A percentile compares a stretch with the other conserved stretches of the same genome.
These are phyloP conservation scores for Alligator sinensis DNA, from an alignment of 2,113 vertebrate species.

Conservation along the genomic window DNA sequence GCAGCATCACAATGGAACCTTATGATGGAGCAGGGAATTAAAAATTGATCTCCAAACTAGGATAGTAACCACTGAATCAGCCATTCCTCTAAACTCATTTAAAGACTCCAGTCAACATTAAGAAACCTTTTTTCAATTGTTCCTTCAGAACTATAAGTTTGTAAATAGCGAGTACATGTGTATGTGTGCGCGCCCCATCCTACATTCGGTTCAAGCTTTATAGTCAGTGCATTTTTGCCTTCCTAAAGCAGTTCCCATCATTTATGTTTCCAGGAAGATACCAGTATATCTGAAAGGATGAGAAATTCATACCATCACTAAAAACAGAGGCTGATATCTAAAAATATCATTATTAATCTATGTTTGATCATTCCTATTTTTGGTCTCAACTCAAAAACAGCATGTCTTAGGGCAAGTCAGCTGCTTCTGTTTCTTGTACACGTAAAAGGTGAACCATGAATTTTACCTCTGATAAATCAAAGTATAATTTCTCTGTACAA, in stretches of 20 bases:
- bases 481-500: constrained; percentile 1
- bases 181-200: background rate
- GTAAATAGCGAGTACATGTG: background rate
- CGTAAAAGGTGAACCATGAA: background rate
- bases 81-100: background rate
- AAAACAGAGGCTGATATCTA: background rate
- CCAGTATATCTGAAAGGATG: background rate
- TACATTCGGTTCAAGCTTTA: too few species aligned
- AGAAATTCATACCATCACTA: background rate
- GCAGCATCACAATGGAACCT: background rate
- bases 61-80: background rate
- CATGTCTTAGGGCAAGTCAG: fast-evolving
- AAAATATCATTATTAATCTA: background rate
- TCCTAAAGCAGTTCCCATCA: background rate
- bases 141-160: background rate
- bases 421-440: background rate
- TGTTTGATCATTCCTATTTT: background rate
- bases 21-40: background rate
- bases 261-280: background rate
- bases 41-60: background rate
- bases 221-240: background rate
- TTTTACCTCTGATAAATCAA: background rate
- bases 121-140: background rate
- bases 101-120: background rate
- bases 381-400: background rate